Evolutionary conservation across 1,140 invertebrate species (phyloP), one percentile per base, ranked within the genome.

Genomic region (Galleria mellonella): DNA sequence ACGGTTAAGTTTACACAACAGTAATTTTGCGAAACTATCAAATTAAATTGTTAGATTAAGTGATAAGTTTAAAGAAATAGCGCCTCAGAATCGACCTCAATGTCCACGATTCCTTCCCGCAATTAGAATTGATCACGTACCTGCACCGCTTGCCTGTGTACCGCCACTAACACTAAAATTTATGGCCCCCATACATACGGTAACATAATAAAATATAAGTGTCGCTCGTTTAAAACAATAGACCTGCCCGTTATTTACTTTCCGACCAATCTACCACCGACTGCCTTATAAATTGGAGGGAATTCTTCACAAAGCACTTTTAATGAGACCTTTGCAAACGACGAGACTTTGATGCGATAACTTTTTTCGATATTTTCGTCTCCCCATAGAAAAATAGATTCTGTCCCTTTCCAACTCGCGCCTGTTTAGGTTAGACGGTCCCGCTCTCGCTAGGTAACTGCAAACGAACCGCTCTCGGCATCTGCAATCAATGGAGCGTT

Each of bases 401-500:
- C 46, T 37, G 40, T 74, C 63, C 43, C 58, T 38, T 40, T 75
- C 59, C 10, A 40, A 39, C 61, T 14, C 55, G 29, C 9, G 27
- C 4, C 4, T 15, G 32, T 38, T 37, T 37, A 35, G 36, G 57
- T 70, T 43, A 35, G 23, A 9, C 39, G 39, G 39, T 74, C 72
- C 52, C 68, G 29, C 43, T 74, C 52, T 1, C 56, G 47, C 64
- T 51, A 36, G 38, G 56, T 59, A 43, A 67, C 60, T 75, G 73
- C 65, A 65, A 72, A 71, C 63, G 65, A 62, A 71, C 45, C 54
- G 57, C 59, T 63, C 55, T 52, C 58, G 64, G 71, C 68, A 73
- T 81, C 71, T 78, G 74, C 74, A 84, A 74, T 78, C 77, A 82
- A 82, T 84, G 77, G 67, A 82, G 69, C 76, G 81, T 74, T 70